phyloP scores from a whole-genome alignment of 1,140 invertebrate species.

The Drosophila azteca region DNA sequence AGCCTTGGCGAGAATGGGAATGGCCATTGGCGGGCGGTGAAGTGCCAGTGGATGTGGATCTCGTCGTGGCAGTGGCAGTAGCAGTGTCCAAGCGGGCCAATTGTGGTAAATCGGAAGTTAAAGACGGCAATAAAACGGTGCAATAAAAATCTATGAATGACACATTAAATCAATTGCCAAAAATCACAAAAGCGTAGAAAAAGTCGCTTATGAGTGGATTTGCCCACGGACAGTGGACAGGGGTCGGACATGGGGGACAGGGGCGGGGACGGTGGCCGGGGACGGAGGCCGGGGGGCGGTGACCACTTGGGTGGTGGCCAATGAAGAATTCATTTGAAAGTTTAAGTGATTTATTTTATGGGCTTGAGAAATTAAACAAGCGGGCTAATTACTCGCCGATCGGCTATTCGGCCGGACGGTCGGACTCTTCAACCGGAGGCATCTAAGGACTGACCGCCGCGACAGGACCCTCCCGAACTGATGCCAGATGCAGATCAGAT shows the following conservation, averaged over 20 bases:
- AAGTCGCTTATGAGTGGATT: conserved; percentile 75
- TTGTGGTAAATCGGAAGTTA: conserved; percentile 84
- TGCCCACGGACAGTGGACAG: conserved; percentile 13
- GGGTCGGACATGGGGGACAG: conserved; percentile 9
- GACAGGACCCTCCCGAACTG: conserved; percentile 8
- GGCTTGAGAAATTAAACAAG: conserved; percentile 71
- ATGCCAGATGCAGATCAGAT: conserved; percentile 41
- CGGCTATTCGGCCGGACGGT: not conserved
- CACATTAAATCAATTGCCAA: conserved; percentile 84
- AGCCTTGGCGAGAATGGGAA: conserved; percentile 7
- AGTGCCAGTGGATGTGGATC: conserved; percentile 24
- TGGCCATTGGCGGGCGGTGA: conserved; percentile 37
- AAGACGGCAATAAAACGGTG: conserved; percentile 83
- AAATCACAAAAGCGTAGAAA: conserved; percentile 78
- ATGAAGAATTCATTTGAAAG: conserved; percentile 70
- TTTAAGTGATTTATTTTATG: conserved; percentile 72
- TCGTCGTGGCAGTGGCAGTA: conserved; percentile 49
- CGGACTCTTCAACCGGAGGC: conserved; percentile 11
- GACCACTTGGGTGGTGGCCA: conserved; percentile 34
- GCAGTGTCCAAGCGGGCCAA: conserved; percentile 84
- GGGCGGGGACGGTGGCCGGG: not conserved
- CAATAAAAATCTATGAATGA: conserved; percentile 84
- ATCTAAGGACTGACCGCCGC: not conserved
- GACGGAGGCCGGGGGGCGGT: not conserved
- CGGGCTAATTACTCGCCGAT: conserved; percentile 56